Base-by-base conservation (phyloP, 2,113 vertebrate species). In the Chunga burmeisteri region DNA sequence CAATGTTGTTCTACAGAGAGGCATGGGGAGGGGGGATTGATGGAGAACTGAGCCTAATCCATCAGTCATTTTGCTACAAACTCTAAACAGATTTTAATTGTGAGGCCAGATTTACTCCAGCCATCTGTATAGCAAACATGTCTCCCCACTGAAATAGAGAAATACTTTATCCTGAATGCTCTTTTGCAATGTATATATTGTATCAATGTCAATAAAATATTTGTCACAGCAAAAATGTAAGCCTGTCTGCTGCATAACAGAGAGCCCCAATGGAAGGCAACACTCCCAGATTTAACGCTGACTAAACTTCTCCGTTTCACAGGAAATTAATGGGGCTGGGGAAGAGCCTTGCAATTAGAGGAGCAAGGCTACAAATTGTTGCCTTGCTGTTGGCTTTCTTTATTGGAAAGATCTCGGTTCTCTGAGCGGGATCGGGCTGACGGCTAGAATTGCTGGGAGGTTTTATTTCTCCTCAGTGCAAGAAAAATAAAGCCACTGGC, bases 11-110 rank as follows among this genome's bases (percentile, higher is more conserved):
- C 86, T 94, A 85, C 11, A 9, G 88, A 94, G 92, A 95, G 59
- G 58, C 77, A 11, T 50, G 86, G 42, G 89, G 86, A 62, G 73
- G 81, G 83, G 85, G 86, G 63, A 93, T 87, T 97, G 97, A 97
- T 96, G 90, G 52, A 97, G 56, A 86, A 58, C 72, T 72, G 90
- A 94, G 86, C 49, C 92, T 30, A 96, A 97, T 92, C 73, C 79
- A 96, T 97, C 96, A 96, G 95, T 97, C 96, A 96, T 92, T 96
- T 93, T 11, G 10, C 88, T 96, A 93, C 95, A 94, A 96, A 95
- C 88, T 94, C 96, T 96, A 91, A 97, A 92, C 96, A 97, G 96
- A 96, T 98, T 98, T 97, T 98, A 98, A 98, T 98, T 97, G 96
- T 96, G 90, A 96, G 90, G 65, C 97, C 85, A 97, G 96, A 98